Base-by-base conservation (phyloP, 2,113 vertebrate genomes). In the Onychostoma macrolepis region DNA sequence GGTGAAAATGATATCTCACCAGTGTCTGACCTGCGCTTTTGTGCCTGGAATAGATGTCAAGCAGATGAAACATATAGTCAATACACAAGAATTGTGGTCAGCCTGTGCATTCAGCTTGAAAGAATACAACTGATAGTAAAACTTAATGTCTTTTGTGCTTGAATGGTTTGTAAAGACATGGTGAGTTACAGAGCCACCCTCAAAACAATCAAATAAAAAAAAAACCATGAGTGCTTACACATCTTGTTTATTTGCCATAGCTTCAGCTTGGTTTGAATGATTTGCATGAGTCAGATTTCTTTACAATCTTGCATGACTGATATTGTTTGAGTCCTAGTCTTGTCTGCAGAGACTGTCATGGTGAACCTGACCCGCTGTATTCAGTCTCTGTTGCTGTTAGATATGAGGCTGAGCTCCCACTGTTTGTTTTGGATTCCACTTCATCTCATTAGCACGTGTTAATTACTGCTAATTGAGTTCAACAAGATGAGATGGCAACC, bases 401-500 rank as follows among this genome's bases (percentile, higher is more conserved):
- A 77, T 63, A 78, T 69, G 41, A 67, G 17, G 26, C 72, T 45
- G 90, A 88, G 83, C 86, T 89, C 90, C 71, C 83, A 36, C 90
- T 94, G 94, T 95, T 95, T 95, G 93, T 93, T 94, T 94, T 93
- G 93, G 92, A 92, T 85, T 87, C 90, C 90, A 96, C 96, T 96
- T 95, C 96, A 95, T 96, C 97, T 98, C 96, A 99, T 99, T 98
- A 99, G 97, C 97, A 96, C 95, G 95, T 99, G 97, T 97, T 99
- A 99, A 99, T 99, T 99, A 96, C 96, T 96, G 97, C 96, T 99
- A 99, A 99, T 98, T 99, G 97, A 96, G 96, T 95, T 96, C 97
- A 99, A 99, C 96, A 95, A 97, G 97, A 98, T 98, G 97, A 99
- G 97, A 96, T 97, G 97, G 94, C 97, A 97, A 97, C 96, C 98